phyloP scores from a whole-genome alignment of 2,888 invertebrate genomes.

The Cantharis nigra region DNA sequence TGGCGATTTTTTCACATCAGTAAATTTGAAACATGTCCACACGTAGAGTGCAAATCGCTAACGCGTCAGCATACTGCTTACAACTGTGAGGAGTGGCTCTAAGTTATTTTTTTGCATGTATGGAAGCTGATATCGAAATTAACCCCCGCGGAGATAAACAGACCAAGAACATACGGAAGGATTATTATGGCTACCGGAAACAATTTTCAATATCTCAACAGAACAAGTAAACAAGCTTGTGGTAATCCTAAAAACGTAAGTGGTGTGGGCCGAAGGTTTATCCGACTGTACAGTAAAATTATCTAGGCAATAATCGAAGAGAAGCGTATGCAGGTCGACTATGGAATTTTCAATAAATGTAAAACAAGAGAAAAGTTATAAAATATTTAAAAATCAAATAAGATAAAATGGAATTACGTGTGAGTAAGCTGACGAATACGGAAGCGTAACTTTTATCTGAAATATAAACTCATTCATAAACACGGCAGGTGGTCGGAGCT shows the following conservation, averaged over 20 bases:
- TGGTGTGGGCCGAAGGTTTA: neutral
- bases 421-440: constrained; percentile 28
- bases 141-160: neutral
- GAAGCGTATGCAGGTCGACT: neutral
- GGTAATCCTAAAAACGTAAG: neutral
- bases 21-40: no score
- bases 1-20: no score
- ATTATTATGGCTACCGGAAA: neutral
- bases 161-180: neutral
- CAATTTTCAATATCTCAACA: neutral
- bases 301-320: neutral
- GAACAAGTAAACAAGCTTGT: neutral
- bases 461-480: constrained; percentile 41
- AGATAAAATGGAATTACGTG: constrained; percentile 31
- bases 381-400: neutral
- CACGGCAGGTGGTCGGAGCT: constrained; percentile 39
- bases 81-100: no score
- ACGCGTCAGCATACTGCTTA: no score
- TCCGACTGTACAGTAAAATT: neutral
- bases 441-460: constrained; percentile 37
- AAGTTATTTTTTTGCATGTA: neutral
- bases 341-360: neutral
- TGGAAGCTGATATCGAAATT: neutral
- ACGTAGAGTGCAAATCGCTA: no score
- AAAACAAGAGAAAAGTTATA: neutral